Evolutionary conservation across 2,113 vertebrate species (phyloP), one percentile per base, ranked within the genome.

Genomic region (Hippocampus mohnikei): DNA sequence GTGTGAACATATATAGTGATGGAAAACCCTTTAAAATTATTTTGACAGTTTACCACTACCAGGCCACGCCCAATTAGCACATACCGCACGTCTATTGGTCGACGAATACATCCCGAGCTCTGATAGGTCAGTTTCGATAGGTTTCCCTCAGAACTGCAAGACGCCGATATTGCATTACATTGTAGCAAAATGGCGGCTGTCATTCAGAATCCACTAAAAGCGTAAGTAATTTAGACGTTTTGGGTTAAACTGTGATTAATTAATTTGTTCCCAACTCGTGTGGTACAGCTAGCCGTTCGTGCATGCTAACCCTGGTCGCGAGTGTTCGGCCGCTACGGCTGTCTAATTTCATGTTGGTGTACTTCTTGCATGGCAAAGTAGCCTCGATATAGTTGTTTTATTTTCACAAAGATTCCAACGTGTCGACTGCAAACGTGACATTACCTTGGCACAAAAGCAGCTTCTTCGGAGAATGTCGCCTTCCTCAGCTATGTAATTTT

Each of bases 171-270:
- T 95, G 95, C 95, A 94, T 97, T 98, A 96, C 95, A 96, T 94
- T 95, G 94, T 94, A 94, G 95, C 96, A 97, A 97, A 97, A 98
- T 98, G 96, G 96, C 96, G 96, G 95, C 96, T 97, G 96, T 97
- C 96, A 98, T 98, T 98, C 96, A 98, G 95, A 97, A 97, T 94
- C 96, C 95, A 93, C 94, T 98, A 93, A 98, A 97, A 96, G 95
- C 95, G 96, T 97, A 95, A 97, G 96, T 98, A 96, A 93, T 90
- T 90, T 86, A 77, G 81, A 85, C 77, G 86, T 85, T 65, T 88
- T 71, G 58, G 62, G 42, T 6, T 8, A 81, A 83, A 78, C 84
- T 87, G 59, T 77, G 48, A 85, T 62, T 46, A 63, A 69, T 80
- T 80, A 88, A 75, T 92, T 90, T 88, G 74, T 69, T 88, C 80